Evolutionary conservation across 2,113 vertebrate species (phyloP), one percentile per base, ranked within the genome.

Genomic region (mouse (Mus musculus)): DNA sequence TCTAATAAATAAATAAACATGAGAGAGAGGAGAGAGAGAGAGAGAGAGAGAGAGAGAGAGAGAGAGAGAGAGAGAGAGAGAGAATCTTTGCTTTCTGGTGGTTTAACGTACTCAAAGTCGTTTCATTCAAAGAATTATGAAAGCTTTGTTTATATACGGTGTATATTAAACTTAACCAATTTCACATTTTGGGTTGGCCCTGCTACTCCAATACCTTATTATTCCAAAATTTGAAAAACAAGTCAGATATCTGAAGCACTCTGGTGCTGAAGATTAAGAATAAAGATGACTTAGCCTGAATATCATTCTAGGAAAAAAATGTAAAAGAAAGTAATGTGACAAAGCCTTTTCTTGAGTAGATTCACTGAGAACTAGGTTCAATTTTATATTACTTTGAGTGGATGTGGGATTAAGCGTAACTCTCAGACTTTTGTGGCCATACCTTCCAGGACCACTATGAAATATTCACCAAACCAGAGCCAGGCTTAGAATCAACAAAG

Each of bases 391-490:
- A 75, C 0, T 65, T 77, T 65, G 82, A 61, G 20, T 22, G 36
- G 20, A 24, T 54, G 12, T 71, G 33, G 42, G 7, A 63, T 61
- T 52, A 59, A 24, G 14, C 16, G 19, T 6, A 78, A 13, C 11
- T 77, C 71, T 93, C 69, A 67, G 28, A 52, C 4, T 91, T 63
- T 4, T 20, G 73, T 16, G 56, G 59, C 42, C 17, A 90, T 39
- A 72, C 56, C 46, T 59, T 91, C 81, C 56, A n/a, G 24, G 65
- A 46, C 0, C 17, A 75, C 0, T 71, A 11, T 61, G 24, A 89
- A 88, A 94, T 93, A 89, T 42, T 96, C 2, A 46, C 84, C 82
- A 88, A 65, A 42, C 61, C 39, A 56, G 39, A 94, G 69, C 46
- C 85, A 88, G 10, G 42, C 56, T 94, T 94, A 36, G 20, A 61